A percentile compares a stretch with the other conserved stretches of the same genome.
Evolutionary conservation across 2,888 invertebrate species (phyloP).

Genomic region (Caenorhabditis imperialis): DNA sequence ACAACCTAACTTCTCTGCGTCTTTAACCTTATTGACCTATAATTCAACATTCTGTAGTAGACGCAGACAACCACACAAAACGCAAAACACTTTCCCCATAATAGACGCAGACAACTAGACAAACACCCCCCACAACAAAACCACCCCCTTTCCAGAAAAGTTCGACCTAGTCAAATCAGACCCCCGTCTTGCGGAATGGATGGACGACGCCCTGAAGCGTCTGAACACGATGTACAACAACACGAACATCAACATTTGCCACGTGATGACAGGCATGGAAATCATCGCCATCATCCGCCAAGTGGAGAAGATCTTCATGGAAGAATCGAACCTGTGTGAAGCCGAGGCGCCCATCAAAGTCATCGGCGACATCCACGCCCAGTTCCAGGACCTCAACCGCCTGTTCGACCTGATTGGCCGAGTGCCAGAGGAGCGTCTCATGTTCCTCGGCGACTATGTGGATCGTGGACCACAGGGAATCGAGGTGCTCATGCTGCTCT

Average conservation of each 20-base stretch:
- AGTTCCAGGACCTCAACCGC: conserved; percentile 69
- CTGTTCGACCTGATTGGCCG: conserved; percentile 72
- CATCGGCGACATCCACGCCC: conserved; percentile 72
- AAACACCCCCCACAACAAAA: no score
- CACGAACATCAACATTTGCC: conserved; percentile 52
- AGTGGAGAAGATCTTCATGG: conserved; percentile 59
- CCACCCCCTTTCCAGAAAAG: conserved; percentile 1
- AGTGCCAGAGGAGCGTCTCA: conserved; percentile 67
- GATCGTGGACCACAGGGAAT: conserved; percentile 74
- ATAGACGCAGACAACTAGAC: no score
- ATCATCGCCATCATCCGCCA: conserved; percentile 61
- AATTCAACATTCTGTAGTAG: no score
- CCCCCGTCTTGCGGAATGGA: conserved; percentile 54
- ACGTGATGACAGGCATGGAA: conserved; percentile 62
- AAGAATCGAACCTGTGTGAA: conserved; percentile 67
- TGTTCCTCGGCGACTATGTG: conserved; percentile 74
- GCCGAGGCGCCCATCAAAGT: conserved; percentile 73
- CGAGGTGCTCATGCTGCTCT: conserved; percentile 68
- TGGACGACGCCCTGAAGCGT: conserved; percentile 66
- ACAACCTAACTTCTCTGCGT: no score
- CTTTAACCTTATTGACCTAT: no score
- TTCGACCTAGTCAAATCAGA: conserved; percentile 15
- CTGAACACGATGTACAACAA: conserved; percentile 63
- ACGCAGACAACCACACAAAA: no score
- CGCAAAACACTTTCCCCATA: no score